These are phyloP conservation scores for Arenaria interpres DNA, from an alignment of 2,113 vertebrate genomes.

Conservation along the genomic window DNA sequence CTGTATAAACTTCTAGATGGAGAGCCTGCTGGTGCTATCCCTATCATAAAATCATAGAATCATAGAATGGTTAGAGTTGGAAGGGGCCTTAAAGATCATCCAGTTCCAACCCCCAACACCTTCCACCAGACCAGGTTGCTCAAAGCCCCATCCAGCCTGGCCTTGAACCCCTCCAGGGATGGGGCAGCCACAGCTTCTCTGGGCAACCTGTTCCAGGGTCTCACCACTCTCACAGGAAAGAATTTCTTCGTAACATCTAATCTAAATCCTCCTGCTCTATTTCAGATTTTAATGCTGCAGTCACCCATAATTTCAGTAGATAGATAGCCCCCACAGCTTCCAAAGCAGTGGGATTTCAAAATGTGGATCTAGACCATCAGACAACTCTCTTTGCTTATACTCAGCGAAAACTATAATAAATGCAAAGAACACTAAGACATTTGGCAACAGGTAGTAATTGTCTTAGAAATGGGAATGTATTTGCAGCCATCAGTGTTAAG, in stretches of 20 bases:
- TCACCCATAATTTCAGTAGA: background rate
- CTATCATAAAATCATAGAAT: background rate
- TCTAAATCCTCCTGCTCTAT: background rate
- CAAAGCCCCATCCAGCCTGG: no score
- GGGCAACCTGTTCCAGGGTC: no score
- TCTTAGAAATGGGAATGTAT: background rate
- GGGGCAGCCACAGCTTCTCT: no score
- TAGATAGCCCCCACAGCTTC: fast-evolving
- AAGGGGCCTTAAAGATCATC: no score
- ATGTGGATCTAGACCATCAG: background rate
- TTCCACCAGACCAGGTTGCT: no score
- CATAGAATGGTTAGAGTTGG: no score
- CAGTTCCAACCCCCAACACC: no score
- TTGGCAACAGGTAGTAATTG: background rate
- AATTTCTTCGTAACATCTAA: no score
- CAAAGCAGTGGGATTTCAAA: background rate
- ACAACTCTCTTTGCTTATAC: background rate
- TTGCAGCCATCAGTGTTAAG: background rate
- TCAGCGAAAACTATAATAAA: background rate
- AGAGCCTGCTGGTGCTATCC: background rate
- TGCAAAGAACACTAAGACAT: background rate
- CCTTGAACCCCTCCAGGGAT: no score
- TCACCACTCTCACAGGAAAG: no score
- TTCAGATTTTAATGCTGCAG: background rate
- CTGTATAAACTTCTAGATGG: background rate